These are phyloP conservation scores for Brevimyrus niger DNA, from an alignment of 2,113 vertebrate species.

Conservation along the genomic window DNA sequence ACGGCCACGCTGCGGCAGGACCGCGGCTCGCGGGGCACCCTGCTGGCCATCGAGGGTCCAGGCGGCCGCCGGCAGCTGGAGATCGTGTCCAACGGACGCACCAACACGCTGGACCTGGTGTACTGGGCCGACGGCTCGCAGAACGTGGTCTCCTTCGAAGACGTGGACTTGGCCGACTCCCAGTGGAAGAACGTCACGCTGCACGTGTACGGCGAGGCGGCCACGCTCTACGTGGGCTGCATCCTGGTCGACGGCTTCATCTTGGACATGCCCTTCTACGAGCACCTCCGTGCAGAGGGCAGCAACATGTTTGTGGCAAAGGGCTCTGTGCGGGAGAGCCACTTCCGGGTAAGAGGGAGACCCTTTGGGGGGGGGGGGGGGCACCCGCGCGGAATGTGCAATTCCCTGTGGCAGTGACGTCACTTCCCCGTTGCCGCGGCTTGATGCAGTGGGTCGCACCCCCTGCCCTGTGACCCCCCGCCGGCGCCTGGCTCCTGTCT, in stretches of 20 bases:
- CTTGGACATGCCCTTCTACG: conserved; percentile 77
- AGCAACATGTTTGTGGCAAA: conserved; percentile 70
- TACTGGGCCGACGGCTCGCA: conserved; percentile 69
- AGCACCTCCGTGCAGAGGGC: conserved; percentile 58
- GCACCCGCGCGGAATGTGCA: not conserved
- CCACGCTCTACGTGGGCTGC: conserved; percentile 72
- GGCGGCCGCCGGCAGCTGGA: conserved; percentile 70
- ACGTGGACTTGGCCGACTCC: conserved; percentile 73
- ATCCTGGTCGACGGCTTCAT: conserved; percentile 71
- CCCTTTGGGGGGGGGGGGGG: not conserved
- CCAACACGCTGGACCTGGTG: conserved; percentile 74
- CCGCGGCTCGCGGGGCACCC: conserved; percentile 66
- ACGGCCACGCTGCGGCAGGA: conserved; percentile 70
- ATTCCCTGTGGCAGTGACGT: not conserved
- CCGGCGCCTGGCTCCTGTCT: not conserved
- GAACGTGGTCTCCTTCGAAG: conserved; percentile 69
- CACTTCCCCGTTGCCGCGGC: not conserved
- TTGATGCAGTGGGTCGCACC: not conserved
- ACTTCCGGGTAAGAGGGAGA: conserved; percentile 65
- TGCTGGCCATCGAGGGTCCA: conserved; percentile 68
- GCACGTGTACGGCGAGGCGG: conserved; percentile 67
- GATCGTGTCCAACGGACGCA: conserved; percentile 71
- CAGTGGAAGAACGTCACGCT: conserved; percentile 80
- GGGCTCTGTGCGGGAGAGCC: conserved; percentile 65
- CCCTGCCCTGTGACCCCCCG: not conserved